Evolutionary conservation across 2,797 vertebrate genomes (phyloP), one percentile per base, ranked within the genome.

Genomic region (Anguilla anguilla): DNA sequence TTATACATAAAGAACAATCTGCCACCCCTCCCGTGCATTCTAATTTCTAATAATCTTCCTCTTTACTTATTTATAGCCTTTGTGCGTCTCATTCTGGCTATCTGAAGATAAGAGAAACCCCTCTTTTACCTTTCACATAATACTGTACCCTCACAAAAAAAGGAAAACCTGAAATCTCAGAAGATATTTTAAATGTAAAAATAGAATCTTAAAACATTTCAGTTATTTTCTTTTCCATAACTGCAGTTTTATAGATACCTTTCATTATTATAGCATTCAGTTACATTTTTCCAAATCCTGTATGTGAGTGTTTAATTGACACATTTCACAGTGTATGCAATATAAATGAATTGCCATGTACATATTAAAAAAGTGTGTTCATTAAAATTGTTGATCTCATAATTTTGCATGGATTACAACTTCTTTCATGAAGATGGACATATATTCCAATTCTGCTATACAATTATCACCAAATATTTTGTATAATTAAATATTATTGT

Each of bases 21-120:
- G 89, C 89, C 86, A 74, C 89, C 89, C 86, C 89, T 69, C 84
- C 64, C 67, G 88, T 88, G 90, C 91, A 88, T 91, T 88, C 91
- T 90, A 91, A 90, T 89, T 88, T 89, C 85, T 86, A 90, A 91
- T 90, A 91, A 92, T 92, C 90, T 89, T 89, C 88, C 89, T 95
- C 95, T 96, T 96, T 95, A 95, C 94, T 94, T 96, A 95, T 95
- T 95, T 93, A 95, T 94, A 93, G 88, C 92, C 91, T 92, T 86
- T 4, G 46, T 89, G 92, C 92, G 92, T 92, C 79, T 92, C 85
- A 87, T 87, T 89, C 87, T 82, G 82, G 88, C 85, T 85, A 88
- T 86, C 74, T 91, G 92, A 83, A 89, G 90, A 93, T 79, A 89
- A 92, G 88, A 92, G 53, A 79, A 85, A 95, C 93, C 83, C 51